Evolutionary conservation across 2,888 invertebrate genomes (phyloP), one percentile per base, ranked within the genome.

Genomic region (Taphrorychus bicolor): DNA sequence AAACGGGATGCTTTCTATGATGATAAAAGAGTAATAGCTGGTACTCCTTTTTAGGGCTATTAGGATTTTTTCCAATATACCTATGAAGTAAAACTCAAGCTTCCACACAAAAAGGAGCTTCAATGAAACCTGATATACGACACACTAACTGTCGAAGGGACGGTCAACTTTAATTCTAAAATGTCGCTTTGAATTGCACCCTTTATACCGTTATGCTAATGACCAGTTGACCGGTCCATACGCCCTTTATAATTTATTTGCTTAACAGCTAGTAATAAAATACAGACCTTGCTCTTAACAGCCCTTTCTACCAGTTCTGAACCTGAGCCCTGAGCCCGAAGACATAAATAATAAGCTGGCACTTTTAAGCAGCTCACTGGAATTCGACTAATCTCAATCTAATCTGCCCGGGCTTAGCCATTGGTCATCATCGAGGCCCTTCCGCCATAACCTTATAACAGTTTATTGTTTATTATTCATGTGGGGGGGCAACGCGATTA

Each of bases 391-490:
- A 32, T 32, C 32, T 45, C 45, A 14, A 14, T 7, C 32, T 45
- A 45, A 45, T 17, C 45, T 16, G 1, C 7, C 7, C 17, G 17
- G 14, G 2, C 7, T 45, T 5, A 45, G 14, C 14, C 45, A 45
- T 17, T 45, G 45, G 17, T 17, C 45, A 14, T 45, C 45, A n/a
- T 32, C 5, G 32, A 7, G 11, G 32, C 32, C 32, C 32, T 45
- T 45, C 45, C 19, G 2, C 19, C 9, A 51, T 51, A 45, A 45
- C 45, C 17, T 45, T n/a, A 45, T 45, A 45, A 16, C 45, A 45
- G 45, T 40, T 59, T 71, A 69, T 74, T 73, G 75, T 75, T 76
- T 76, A 76, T 76, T 77, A 76, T 76, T 76, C 76, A 76, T 73
- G 72, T 51, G 59, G 59, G 73, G 72, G 73, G 73, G 63, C 72